These are phyloP conservation scores for Athetis lepigone DNA, from an alignment of 2,888 invertebrate genomes.

Conservation along the genomic window DNA sequence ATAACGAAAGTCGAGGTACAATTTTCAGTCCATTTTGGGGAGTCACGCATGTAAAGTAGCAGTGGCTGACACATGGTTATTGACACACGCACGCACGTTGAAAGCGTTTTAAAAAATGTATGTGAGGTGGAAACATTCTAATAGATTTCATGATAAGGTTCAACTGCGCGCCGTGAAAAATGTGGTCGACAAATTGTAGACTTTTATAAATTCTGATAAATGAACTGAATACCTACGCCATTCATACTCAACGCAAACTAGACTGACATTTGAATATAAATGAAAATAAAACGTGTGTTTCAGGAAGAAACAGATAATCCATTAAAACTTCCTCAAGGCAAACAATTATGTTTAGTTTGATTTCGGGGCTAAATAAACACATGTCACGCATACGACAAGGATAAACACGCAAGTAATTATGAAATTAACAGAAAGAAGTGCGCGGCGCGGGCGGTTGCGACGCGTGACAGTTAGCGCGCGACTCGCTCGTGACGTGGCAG, in stretches of 20 bases:
- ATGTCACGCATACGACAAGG: conserved; percentile 58
- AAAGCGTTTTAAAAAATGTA: conserved; percentile 45
- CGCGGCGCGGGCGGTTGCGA: conserved; percentile 48
- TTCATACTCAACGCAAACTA: not conserved
- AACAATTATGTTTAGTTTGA: conserved; percentile 29
- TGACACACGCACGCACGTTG: conserved; percentile 36
- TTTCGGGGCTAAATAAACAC: conserved; percentile 41
- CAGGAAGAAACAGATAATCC: conserved; percentile 31
- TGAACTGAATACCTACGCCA: not conserved
- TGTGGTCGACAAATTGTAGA: conserved; percentile 6
- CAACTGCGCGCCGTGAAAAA: conserved; percentile 21
- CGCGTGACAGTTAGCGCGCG: conserved; percentile 72
- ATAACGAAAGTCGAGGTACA: conserved; percentile 32
- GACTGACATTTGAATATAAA: not conserved
- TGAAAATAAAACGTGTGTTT: not conserved
- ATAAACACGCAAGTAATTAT: conserved; percentile 66
- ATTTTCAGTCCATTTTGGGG: conserved; percentile 42
- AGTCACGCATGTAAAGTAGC: conserved; percentile 36
- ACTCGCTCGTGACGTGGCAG: conserved; percentile 78
- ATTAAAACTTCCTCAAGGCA: conserved; percentile 27
- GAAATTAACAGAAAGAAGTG: conserved; percentile 63
- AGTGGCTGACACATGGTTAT: conserved; percentile 34
- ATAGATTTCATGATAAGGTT: conserved; percentile 45
- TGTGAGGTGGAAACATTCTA: conserved; percentile 34
- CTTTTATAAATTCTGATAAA: conserved; percentile 16